Evolutionary conservation across 2,797 vertebrate species (phyloP).

Genomic region (Gymnoscopelus microlampas): DNA sequence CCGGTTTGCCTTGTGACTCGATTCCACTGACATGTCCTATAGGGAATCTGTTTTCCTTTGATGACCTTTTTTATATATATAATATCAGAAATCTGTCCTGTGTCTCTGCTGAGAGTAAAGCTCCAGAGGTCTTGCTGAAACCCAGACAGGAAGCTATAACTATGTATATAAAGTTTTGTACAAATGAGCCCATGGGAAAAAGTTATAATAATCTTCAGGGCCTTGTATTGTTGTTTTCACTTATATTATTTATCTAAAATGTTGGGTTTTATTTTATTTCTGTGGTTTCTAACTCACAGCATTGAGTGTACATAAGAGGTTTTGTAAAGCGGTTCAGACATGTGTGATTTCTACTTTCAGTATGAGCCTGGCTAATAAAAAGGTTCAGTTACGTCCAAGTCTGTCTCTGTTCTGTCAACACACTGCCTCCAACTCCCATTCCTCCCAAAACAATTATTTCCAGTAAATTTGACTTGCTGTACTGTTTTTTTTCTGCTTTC

Average conservation of each 20-base stretch:
- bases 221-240: slow-evolving; percentile 85
- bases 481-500: no score
- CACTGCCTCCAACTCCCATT: neutral
- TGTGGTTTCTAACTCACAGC: slow-evolving; percentile 90
- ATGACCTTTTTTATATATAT: slow-evolving; percentile 73
- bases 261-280: slow-evolving; percentile 66
- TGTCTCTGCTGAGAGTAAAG: neutral
- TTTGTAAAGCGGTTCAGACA: slow-evolving; percentile 84
- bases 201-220: slow-evolving; percentile 82
- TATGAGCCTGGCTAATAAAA: slow-evolving; percentile 95
- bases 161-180: slow-evolving; percentile 87
- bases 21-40: slow-evolving; percentile 71
- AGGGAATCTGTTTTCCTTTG: slow-evolving; percentile 77
- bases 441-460: no score
- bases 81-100: neutral
- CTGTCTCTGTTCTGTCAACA: neutral
- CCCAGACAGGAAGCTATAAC: slow-evolving; percentile 87
- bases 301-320: slow-evolving; percentile 96
- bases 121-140: slow-evolving; percentile 50
- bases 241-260: slow-evolving; percentile 94
- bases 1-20: no score
- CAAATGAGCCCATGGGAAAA: slow-evolving; percentile 88
- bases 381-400: slow-evolving; percentile 83
- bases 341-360: slow-evolving; percentile 98
- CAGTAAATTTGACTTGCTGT: no score